Evolutionary conservation across 2,888 invertebrate species (phyloP).

Genomic region (Pollenia amentaria): DNA sequence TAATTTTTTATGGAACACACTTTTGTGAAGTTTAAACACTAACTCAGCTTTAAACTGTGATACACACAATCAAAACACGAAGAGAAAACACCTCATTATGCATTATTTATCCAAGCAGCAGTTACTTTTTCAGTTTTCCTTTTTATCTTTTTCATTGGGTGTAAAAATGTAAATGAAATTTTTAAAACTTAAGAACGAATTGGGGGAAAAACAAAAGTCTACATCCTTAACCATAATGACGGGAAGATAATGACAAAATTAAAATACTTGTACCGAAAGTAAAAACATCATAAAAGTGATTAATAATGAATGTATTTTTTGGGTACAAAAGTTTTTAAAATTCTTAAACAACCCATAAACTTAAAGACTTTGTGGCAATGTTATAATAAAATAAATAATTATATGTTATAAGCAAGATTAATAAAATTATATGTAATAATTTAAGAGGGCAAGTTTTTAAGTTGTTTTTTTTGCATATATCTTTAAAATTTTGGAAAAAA

Average conservation of each 20-base stretch:
- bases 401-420: no score
- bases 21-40: neutral
- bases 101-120: conserved; percentile 47
- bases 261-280: neutral
- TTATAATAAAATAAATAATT: no score
- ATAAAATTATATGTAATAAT: no score
- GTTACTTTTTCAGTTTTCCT: neutral
- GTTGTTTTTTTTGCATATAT: no score
- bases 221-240: no score
- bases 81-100: conserved; percentile 49
- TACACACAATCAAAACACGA: neutral
- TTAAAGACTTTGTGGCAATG: no score
- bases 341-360: no score
- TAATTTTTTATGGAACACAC: conserved; percentile 1
- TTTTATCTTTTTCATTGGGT: neutral
- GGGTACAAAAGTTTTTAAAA: no score
- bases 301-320: neutral
- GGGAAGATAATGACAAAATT: neutral
- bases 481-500: no score
- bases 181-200: neutral
- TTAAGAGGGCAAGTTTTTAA: no score
- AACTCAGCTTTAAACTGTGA: neutral
- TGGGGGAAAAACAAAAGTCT: no score
- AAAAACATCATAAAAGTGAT: neutral
- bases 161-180: neutral